Evolutionary conservation across 2,797 vertebrate genomes (phyloP), one percentile per base, ranked within the genome.

Genomic region (Staurois parvus): DNA sequence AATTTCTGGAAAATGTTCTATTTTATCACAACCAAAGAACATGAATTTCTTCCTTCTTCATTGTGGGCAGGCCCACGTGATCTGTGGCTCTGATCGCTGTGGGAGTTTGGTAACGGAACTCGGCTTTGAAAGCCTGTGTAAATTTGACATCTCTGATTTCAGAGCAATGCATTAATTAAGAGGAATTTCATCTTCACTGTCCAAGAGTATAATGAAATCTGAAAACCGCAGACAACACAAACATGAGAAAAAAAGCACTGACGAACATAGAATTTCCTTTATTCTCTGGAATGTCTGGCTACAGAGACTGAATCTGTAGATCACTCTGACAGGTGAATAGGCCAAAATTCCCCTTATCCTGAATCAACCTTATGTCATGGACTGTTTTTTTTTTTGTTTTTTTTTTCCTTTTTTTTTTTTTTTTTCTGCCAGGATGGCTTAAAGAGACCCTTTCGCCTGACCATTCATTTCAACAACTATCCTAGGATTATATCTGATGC

Each of bases 101-200:
- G 68, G 42, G 45, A 52, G 66, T 70, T 52, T 77, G 76, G 59
- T 28, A 77, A 37, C 24, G 19, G 66, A 76, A 67, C 59, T 67
- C 52, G 24, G 59, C 34, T 66, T 64, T 73, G 34, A 79, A 72
- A 72, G 68, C 76, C 15, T 79, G 76, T 79, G 69, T 79, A 66
- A 72, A 72, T 72, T 83, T 68, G 59, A 85, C 67, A 34, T 73
- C 42, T 68, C 72, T 72, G 34, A 77, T 86, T 78, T 82, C 66
- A 78, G 73, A 77, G 37, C 76, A 45, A 76, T 64, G 72, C 45
- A 13, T 45, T 86, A 86, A 86, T 86, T 86, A 86, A 86, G 74
- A 86, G 66, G 79, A 68, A 82, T 72, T 82, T 86, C 67, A 72
- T 86, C 70, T 81, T 70, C 45, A 17, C 42, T 62, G 73, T 77